phyloP scores from a whole-genome alignment of 2,888 invertebrate species.

The Drosophila meridionalis region DNA sequence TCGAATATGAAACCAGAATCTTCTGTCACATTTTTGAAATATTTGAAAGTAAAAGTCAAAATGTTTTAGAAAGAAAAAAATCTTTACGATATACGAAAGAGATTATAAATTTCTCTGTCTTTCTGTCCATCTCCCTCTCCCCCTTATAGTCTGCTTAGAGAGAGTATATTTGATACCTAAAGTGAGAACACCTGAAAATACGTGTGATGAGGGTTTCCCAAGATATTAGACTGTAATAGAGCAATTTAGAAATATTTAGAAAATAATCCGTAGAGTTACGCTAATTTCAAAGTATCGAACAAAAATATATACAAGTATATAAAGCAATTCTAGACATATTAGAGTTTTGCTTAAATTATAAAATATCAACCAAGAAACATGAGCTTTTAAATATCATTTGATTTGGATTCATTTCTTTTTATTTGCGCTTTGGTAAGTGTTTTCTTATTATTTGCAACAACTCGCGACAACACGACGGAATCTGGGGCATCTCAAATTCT shows the following conservation, averaged over 20 bases:
- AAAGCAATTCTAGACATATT: background rate
- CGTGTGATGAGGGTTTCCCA: no score
- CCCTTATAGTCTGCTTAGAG: no score
- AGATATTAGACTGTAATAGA: background rate
- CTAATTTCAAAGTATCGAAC: background rate
- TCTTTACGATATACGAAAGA: no score
- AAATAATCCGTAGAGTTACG: background rate
- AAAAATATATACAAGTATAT: background rate
- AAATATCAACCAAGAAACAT: background rate
- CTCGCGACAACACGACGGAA: background rate
- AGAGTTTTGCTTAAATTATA: background rate
- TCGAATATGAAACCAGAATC: no score
- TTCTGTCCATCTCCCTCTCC: no score
- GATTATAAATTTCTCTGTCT: no score
- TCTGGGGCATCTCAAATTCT: conserved; percentile 7
- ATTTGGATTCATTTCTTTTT: background rate
- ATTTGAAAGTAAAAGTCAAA: no score
- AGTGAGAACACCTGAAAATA: no score
- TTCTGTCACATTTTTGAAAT: no score
- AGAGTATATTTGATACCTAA: no score
- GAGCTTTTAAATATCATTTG: background rate
- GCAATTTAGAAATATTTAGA: no score
- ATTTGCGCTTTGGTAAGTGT: background rate
- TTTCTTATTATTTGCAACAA: conserved; percentile 3
- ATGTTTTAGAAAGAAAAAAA: no score